These are phyloP conservation scores for Mythimna vitellina DNA, from an alignment of 2,888 invertebrate species.

Conservation along the genomic window DNA sequence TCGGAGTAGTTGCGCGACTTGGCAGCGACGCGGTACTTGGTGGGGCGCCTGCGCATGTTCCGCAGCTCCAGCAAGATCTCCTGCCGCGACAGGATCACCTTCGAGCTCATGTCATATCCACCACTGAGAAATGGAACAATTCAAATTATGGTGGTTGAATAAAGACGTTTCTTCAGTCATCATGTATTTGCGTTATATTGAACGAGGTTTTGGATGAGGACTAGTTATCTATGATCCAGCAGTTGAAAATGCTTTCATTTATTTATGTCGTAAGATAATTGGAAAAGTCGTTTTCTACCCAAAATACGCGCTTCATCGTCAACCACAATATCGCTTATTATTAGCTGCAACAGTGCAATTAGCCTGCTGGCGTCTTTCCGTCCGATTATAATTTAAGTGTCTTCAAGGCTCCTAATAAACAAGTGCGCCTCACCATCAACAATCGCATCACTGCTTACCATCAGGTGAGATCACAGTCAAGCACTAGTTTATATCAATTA, in stretches of 20 bases:
- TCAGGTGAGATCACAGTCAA: too few relatives aligned
- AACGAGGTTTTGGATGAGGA: not conserved
- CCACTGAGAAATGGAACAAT: conserved; percentile 15
- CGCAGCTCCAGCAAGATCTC: conserved; percentile 90
- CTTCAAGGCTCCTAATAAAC: too few relatives aligned
- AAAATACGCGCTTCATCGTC: not conserved
- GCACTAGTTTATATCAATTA: too few relatives aligned
- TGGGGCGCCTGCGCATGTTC: conserved; percentile 91
- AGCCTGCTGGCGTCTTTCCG: too few relatives aligned
- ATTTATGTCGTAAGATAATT: not conserved
- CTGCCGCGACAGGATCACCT: conserved; percentile 68
- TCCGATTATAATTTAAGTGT: too few relatives aligned
- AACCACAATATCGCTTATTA: too few relatives aligned
- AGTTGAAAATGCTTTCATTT: not conserved
- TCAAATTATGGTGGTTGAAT: not conserved
- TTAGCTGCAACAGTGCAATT: too few relatives aligned
- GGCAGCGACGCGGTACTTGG: conserved; percentile 91
- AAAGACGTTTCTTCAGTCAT: not conserved
- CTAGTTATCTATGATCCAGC: not conserved
- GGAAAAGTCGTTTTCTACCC: not conserved
- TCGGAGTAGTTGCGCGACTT: conserved; percentile 90
- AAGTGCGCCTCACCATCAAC: too few relatives aligned
- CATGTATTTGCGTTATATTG: too few relatives aligned
- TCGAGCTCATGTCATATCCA: conserved; percentile 46
- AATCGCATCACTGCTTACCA: too few relatives aligned